phyloP scores from a whole-genome alignment of 2,113 vertebrate genomes.

The Etia nguti region DNA sequence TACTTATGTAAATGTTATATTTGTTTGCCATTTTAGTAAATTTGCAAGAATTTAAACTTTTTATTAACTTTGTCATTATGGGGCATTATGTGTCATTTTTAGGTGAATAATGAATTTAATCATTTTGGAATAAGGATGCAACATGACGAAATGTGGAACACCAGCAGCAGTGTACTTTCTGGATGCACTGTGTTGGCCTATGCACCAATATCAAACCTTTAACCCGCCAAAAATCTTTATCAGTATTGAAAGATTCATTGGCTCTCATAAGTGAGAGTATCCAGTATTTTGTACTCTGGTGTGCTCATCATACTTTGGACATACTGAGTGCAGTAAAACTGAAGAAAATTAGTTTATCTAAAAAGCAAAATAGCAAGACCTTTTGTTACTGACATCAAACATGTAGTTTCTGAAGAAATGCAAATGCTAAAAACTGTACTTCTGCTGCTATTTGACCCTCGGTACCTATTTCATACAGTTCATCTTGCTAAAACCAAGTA shows the following conservation, averaged over 20 bases:
- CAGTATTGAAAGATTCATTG: background rate
- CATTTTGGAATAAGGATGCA: background rate
- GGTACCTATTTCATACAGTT: background rate
- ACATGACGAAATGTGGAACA: background rate
- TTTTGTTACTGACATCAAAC: background rate
- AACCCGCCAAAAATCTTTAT: no score
- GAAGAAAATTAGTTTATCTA: background rate
- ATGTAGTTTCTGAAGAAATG: background rate
- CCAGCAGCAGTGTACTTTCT: background rate
- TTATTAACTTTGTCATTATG: background rate
- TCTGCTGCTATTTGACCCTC: background rate
- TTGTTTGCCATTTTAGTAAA: background rate
- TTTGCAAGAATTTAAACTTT: background rate
- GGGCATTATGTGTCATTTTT: background rate
- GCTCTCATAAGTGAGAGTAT: background rate
- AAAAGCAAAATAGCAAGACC: background rate
- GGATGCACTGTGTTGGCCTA: background rate
- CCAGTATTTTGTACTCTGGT: background rate
- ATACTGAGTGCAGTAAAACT: background rate
- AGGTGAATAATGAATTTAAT: background rate
- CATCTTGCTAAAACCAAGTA: background rate
- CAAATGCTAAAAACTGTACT: background rate
- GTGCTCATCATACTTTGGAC: background rate
- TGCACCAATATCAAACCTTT: background rate
- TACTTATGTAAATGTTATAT: background rate